Evolutionary conservation across 1,140 invertebrate species (phyloP).

Genomic region (Chironomus striatipennis): DNA sequence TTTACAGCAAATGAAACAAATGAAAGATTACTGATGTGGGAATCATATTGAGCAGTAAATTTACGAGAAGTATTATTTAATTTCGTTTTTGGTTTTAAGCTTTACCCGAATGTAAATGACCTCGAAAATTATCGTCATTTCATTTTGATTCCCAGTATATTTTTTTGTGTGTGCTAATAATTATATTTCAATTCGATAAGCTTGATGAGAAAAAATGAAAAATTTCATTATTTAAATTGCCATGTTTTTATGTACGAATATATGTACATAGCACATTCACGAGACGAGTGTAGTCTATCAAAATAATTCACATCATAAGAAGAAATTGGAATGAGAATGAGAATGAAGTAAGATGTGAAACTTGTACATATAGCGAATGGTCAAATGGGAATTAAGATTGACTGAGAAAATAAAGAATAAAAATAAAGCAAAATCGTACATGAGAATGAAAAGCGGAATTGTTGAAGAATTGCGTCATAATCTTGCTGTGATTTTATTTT

Average conservation of each 20-base stretch:
- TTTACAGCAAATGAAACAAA: no score
- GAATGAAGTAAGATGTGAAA: neutral
- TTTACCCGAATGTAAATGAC: conserved; percentile 5
- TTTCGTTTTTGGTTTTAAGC: no score
- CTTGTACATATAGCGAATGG: neutral
- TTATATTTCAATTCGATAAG: conserved; percentile 4
- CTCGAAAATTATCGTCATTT: conserved; percentile 8
- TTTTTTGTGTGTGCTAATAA: neutral
- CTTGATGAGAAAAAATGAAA: neutral
- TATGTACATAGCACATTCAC: neutral
- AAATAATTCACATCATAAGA: neutral
- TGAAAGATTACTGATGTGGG: neutral
- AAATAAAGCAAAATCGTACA: neutral
- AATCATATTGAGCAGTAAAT: neutral
- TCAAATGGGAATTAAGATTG: conserved; percentile 13
- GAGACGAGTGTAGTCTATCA: neutral
- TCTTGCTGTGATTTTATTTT: no score
- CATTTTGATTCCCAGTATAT: neutral
- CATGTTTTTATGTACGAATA: no score
- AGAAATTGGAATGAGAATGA: no score
- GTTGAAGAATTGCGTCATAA: neutral
- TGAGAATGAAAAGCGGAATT: neutral
- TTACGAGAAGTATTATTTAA: neutral
- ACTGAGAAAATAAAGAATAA: neutral
- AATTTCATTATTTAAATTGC: no score